These are phyloP conservation scores for Urophycis tenuis DNA, from an alignment of 2,797 vertebrate genomes.

Conservation along the genomic window DNA sequence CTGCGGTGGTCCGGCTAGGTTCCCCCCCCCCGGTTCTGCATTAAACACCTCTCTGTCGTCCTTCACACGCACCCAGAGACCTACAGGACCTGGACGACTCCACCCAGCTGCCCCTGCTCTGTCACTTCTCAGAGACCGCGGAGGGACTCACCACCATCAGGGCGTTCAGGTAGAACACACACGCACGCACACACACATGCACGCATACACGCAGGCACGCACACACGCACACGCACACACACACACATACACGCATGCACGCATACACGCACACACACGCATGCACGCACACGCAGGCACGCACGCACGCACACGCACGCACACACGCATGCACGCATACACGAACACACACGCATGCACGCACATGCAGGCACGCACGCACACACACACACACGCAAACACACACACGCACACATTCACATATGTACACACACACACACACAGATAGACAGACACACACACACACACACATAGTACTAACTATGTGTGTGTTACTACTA, in stretches of 20 bases:
- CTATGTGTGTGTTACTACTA: too few species aligned
- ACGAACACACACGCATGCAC: neutral
- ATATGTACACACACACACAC: too few species aligned
- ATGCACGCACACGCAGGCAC: too few species aligned
- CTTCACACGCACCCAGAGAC: slow-evolving; percentile 67
- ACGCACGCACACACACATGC: neutral
- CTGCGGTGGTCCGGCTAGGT: too few species aligned
- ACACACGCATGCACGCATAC: too few species aligned
- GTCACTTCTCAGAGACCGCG: slow-evolving; percentile 96
- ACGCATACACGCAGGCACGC: neutral
- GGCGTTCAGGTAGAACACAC: slow-evolving; percentile 78
- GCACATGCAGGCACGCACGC: too few species aligned
- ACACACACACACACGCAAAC: too few species aligned
- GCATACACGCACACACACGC: neutral
- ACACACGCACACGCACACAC: too few species aligned
- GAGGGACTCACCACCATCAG: slow-evolving; percentile 96
- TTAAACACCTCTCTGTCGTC: neutral
- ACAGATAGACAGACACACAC: neutral
- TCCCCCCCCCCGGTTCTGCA: too few species aligned
- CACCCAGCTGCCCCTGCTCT: slow-evolving; percentile 93
- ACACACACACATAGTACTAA: neutral
- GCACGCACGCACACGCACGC: neutral
- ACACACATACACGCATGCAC: neutral
- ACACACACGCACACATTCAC: neutral
- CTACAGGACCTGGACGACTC: slow-evolving; percentile 96